Conservation (phyloP, 92 coral and sea anemone species). For the Epizoanthus illoricatus region DNA sequence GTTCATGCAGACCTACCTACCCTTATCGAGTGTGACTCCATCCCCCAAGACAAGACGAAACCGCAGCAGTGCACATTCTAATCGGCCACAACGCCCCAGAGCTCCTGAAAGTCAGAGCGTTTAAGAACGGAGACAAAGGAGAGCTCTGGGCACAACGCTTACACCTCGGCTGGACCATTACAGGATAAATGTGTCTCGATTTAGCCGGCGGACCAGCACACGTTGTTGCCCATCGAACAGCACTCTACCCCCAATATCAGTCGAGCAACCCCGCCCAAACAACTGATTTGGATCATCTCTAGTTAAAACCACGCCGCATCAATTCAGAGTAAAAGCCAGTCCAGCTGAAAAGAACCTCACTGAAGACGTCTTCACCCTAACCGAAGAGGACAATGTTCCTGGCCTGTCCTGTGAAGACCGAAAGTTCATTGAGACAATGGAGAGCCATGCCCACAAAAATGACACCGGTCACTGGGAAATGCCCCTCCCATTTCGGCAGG, state of each 20-base stretch:
- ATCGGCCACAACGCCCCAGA: constrained; percentile 48
- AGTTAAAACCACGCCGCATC: constrained; percentile 40
- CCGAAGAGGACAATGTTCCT: constrained; percentile 39
- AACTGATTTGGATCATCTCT: neutral
- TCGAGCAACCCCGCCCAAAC: too few relatives aligned
- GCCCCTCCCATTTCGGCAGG: constrained; percentile 44
- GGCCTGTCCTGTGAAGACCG: constrained; percentile 45
- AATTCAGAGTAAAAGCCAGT: constrained; percentile 27
- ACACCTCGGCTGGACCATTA: constrained; percentile 22
- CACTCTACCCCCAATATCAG: neutral
- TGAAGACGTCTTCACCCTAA: constrained; percentile 34
- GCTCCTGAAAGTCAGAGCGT: constrained; percentile 43
- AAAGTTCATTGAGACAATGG: constrained; percentile 23
- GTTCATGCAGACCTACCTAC: constrained; percentile 35
- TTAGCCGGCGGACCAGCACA: constrained; percentile 21
- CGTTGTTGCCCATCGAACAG: constrained; percentile 19
- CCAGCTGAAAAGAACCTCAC: constrained; percentile 8
- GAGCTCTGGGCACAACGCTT: constrained; percentile 41
- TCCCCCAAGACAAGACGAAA: constrained; percentile 42
- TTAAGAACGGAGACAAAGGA: constrained; percentile 47
- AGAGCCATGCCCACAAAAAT: constrained; percentile 23
- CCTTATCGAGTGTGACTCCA: constrained; percentile 42
- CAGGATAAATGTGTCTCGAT: constrained; percentile 31
- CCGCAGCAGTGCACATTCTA: constrained; percentile 35
- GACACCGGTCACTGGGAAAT: constrained; percentile 31